phyloP scores from a whole-genome alignment of 2,797 vertebrate species.

The Cryptoprocta ferox region DNA sequence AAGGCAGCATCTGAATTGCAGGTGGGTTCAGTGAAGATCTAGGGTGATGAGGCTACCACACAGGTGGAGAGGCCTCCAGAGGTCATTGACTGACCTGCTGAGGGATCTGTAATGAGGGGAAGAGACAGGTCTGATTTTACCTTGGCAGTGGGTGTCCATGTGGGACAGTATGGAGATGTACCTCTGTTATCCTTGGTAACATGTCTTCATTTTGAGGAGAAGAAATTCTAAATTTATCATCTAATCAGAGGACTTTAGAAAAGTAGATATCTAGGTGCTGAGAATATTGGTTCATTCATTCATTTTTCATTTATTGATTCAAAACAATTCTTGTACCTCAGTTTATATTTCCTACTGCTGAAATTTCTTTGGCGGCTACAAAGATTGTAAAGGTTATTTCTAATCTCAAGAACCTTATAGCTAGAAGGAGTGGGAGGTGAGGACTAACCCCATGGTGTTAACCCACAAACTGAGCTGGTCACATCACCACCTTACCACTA shows the following conservation, averaged over 20 bases:
- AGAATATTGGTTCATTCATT: not conserved
- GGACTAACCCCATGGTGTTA: not conserved
- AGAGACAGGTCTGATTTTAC: too few species aligned
- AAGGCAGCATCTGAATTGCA: rapidly evolving
- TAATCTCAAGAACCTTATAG: not conserved
- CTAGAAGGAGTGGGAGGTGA: not conserved
- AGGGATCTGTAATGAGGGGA: too few species aligned
- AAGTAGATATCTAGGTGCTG: not conserved
- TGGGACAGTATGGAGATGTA: not conserved
- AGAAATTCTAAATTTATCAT: not conserved
- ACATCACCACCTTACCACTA: rapidly evolving
- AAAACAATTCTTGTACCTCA: not conserved
- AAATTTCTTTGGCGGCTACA: not conserved
- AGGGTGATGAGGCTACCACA: not conserved
- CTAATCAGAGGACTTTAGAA: not conserved
- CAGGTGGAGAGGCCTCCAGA: not conserved
- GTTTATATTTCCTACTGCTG: not conserved
- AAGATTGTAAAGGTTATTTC: not conserved
- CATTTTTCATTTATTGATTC: not conserved
- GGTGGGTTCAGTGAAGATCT: not conserved
- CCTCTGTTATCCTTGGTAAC: not conserved
- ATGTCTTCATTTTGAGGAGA: not conserved
- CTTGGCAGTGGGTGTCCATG: not conserved
- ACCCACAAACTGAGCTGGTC: not conserved
- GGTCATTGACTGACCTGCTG: not conserved